These are phyloP conservation scores for Chloropsis hardwickii DNA, from an alignment of 2,113 vertebrate genomes.

Conservation along the genomic window DNA sequence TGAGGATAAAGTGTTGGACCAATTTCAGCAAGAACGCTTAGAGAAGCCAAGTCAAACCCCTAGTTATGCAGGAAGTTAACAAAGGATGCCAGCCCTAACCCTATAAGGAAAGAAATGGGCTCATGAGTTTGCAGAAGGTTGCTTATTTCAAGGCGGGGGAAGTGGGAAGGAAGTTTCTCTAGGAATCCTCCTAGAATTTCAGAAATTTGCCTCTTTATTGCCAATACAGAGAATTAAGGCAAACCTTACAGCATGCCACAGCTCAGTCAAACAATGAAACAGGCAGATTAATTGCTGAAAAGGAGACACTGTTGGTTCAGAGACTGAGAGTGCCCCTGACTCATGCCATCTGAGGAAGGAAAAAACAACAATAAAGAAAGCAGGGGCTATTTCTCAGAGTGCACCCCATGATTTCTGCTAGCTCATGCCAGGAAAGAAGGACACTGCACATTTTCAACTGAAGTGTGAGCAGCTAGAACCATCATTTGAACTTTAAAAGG, in stretches of 20 bases:
- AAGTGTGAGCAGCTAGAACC: background rate
- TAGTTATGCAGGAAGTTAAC: background rate
- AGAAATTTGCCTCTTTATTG: background rate
- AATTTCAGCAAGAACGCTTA: background rate
- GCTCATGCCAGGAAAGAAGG: background rate
- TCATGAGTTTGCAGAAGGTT: background rate
- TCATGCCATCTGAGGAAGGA: slow-evolving; percentile 16
- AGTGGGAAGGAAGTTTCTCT: background rate
- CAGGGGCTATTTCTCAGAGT: background rate
- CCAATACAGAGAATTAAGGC: background rate
- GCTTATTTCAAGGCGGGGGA: background rate
- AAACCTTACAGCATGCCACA: background rate
- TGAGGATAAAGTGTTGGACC: slow-evolving; percentile 5
- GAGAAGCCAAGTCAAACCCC: slow-evolving; percentile 25
- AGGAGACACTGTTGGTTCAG: background rate
- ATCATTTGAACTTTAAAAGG: background rate
- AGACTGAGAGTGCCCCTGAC: background rate
- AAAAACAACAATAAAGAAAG: slow-evolving; percentile 9
- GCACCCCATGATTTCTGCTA: background rate
- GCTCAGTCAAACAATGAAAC: background rate
- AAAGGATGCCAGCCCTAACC: background rate
- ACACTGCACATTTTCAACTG: background rate
- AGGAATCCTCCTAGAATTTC: background rate
- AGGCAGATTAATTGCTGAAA: background rate
- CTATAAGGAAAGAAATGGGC: background rate